Evolutionary conservation across 2,797 vertebrate species (phyloP), one percentile per base, ranked within the genome.

Genomic region (Myioborus melanocephalus): DNA sequence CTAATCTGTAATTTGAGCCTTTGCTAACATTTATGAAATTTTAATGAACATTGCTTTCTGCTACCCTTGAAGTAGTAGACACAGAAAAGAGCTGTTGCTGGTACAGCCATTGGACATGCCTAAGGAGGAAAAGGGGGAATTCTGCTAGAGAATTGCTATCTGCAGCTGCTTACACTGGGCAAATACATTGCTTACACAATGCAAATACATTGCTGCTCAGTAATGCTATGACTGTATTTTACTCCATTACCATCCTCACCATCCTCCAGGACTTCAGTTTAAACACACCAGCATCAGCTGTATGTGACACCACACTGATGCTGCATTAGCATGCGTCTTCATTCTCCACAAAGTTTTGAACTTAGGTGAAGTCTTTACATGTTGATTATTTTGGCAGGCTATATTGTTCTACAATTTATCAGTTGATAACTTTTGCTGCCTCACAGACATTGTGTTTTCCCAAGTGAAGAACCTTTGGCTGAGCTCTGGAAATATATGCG

Each of bases 391-490:
- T 96, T 89, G 91, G 95, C 95, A 94, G 82, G 53, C 79, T 81
- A 32, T 71, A 93, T 96, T 97, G 92, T 97, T 97, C 94, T 96
- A 92, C 82, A 95, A 4, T 96, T 96, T 97, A 95, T 94, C 96
- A 90, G 83, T 73, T 96, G 95, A 83, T 97, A 97, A 95, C 83
- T 96, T 97, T 96, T 80, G 68, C 81, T 94, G 77, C 95, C 92
- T 94, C 87, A 76, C 80, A 97, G 93, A 96, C 90, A 83, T 80
- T 95, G 90, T 96, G 80, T 97, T 97, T 97, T 97, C 94, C 96
- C 95, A 97, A 95, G 94, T 87, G 92, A 97, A 97, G 96, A 97
- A 96, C 89, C 85, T 96, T 97, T 94, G 95, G 75, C 93, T 95
- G 86, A 95, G 87, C 81, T 90, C 77, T 96, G 83, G 84, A 97